Evolutionary conservation across 2,797 vertebrate species (phyloP), one percentile per base, ranked within the genome.

Genomic region (Luscinia luscinia): DNA sequence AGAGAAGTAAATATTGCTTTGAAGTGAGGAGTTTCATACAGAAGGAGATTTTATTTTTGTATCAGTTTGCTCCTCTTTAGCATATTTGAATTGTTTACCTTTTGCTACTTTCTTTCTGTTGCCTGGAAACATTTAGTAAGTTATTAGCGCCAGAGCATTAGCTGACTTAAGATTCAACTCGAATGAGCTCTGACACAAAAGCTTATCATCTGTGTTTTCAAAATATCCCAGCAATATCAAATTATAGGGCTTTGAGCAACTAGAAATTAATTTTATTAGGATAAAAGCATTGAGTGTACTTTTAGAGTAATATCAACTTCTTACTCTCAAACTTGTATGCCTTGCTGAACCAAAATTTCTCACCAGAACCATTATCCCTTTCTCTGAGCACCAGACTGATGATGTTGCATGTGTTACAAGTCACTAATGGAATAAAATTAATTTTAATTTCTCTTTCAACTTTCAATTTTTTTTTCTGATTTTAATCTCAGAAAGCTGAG

Each of bases 121-220:
- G 95, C 97, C 91, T 96, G 89, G 97, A 96, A 96, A 97, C 96
- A 89, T 95, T 94, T 94, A 85, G 80, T 89, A 92, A 93, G 85
- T 84, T 96, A 62, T 94, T 94, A 90, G 92, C 61, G 66, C 66
- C 87, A 9, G 74, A 87, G 18, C 61, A 84, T 66, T 6, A 51
- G 69, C 89, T 79, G 74, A 94, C 90, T 92, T 94, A 84, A 96
- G 93, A 93, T 92, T 81, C 73, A 81, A 4, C 27, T 66, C 3
- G 2, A 78, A 84, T 38, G 36, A 64, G 13, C 27, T 69, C 57
- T 74, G 70, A 63, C 43, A 75, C 40, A 61, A 64, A 84, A 74
- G 30, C 15, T 85, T 68, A 24, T 54, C 17, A n/a, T 68, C n/a
- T 59, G 21, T 27, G 58, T 90, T 63, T 77, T 19, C 26, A 55